These are phyloP conservation scores for Trissonchulus sp. DNA, from an alignment of 2,888 invertebrate species.

Conservation along the genomic window DNA sequence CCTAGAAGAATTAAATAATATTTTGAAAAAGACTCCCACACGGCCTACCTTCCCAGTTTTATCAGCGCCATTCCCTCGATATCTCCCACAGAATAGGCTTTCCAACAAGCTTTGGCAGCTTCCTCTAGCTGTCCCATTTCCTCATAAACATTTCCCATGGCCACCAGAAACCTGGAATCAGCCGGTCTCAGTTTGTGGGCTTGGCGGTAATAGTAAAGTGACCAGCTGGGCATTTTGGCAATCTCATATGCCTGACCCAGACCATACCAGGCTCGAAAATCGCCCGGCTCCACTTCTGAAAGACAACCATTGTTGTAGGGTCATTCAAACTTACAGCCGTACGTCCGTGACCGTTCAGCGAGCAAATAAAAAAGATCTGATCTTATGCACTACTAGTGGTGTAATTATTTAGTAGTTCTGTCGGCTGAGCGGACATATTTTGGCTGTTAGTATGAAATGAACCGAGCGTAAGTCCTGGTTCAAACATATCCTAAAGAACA, in stretches of 20 bases:
- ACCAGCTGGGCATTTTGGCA: constrained; percentile 87
- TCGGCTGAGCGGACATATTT: too few species aligned
- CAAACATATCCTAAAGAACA: too few species aligned
- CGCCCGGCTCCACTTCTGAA: constrained; percentile 81
- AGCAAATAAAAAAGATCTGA: too few species aligned
- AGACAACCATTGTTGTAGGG: too few species aligned
- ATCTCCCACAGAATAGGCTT: constrained; percentile 91
- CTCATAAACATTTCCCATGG: constrained; percentile 51
- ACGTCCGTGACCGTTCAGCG: too few species aligned
- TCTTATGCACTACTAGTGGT: too few species aligned
- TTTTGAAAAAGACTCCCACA: too few species aligned
- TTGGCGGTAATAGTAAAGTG: constrained; percentile 87
- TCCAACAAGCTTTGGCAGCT: constrained; percentile 93
- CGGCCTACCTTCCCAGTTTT: constrained; percentile 85
- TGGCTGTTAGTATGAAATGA: too few species aligned
- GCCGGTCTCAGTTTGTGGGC: constrained; percentile 64
- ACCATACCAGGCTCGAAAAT: constrained; percentile 97
- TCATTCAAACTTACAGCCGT: too few species aligned
- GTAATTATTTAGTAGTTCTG: too few species aligned
- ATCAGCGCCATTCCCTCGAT: constrained; percentile 89
- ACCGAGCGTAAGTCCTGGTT: too few species aligned
- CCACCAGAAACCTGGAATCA: constrained; percentile 92
- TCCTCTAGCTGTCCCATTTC: constrained; percentile 60
- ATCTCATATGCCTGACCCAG: constrained; percentile 98
- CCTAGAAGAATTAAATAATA: too few species aligned